These are phyloP conservation scores for honey bee (Apis mellifera) DNA, from an alignment of 1,140 invertebrate genomes.

Conservation along the genomic window DNA sequence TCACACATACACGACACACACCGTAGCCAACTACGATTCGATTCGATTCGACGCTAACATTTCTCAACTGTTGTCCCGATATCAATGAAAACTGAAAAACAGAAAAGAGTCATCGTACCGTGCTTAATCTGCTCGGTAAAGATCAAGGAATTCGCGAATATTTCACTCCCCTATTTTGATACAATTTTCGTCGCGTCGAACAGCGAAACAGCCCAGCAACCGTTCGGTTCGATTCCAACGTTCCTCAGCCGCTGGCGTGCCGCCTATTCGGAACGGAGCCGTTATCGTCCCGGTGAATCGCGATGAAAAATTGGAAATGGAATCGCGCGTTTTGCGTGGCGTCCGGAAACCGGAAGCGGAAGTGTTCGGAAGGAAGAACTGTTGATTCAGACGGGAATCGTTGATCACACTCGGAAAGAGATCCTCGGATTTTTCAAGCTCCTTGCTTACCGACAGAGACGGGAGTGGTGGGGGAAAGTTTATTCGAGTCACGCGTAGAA, in stretches of 20 bases:
- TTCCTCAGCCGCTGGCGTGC: not conserved
- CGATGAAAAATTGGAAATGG: conserved; percentile 33
- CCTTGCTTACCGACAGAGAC: not conserved
- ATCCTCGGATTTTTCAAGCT: conserved; percentile 26
- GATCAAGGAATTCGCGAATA: no score
- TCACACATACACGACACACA: no score
- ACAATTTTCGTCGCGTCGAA: no score
- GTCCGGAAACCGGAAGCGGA: not conserved
- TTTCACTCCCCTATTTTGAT: no score
- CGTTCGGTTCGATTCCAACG: not conserved
- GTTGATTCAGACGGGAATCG: conserved; percentile 14
- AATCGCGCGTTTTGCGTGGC: conserved; percentile 16
- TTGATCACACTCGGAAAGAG: conserved; percentile 33
- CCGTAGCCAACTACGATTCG: no score
- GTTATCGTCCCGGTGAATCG: conserved; percentile 8
- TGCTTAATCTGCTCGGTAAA: no score
- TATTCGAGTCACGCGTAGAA: conserved; percentile 62
- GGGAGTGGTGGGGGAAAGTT: not conserved
- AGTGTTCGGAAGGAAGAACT: not conserved
- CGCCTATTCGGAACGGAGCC: not conserved
- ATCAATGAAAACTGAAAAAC: no score
- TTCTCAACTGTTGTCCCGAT: no score
- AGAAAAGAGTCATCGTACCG: no score
- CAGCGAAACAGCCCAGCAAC: no score
- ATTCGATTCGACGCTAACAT: no score